Evolutionary conservation across 2,888 invertebrate genomes (phyloP).

Genomic region (Sphaeridia pumilis): DNA sequence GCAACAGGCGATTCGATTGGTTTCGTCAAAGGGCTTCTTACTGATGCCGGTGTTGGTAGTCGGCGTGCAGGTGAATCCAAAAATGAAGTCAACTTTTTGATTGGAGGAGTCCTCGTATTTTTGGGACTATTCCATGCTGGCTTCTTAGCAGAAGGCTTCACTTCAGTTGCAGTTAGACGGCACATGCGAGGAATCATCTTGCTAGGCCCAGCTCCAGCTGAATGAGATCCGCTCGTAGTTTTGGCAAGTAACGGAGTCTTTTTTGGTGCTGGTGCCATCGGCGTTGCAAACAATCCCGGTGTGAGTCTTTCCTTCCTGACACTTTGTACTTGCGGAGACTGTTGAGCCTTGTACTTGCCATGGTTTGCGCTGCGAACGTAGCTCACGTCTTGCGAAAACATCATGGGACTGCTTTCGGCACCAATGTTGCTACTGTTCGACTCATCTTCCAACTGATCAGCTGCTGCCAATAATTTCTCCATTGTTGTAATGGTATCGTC

Average conservation of each 20-base stretch:
- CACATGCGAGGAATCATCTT: background rate
- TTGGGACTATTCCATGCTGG: background rate
- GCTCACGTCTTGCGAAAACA: too few species aligned
- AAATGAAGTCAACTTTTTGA: constrained; percentile 1
- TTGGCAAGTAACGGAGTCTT: constrained; percentile 9
- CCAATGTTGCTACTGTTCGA: too few species aligned
- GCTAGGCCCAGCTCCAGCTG: constrained; percentile 13
- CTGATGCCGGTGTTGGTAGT: background rate
- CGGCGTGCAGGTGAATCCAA: constrained; percentile 10
- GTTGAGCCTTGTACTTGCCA: too few species aligned
- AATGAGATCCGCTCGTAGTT: background rate
- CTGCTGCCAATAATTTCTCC: constrained; percentile 19
- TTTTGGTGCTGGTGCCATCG: background rate
- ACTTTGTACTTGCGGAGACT: too few species aligned
- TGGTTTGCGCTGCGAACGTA: too few species aligned
- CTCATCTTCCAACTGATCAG: constrained; percentile 22
- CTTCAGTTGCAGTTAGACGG: background rate
- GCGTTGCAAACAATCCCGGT: background rate
- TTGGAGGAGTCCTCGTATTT: background rate
- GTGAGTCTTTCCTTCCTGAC: background rate
- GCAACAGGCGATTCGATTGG: constrained; percentile 22
- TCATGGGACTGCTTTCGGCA: too few species aligned
- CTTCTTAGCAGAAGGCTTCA: background rate
- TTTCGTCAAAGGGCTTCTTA: background rate
- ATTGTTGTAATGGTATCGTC: constrained; percentile 27